phyloP scores from a whole-genome alignment of 2,888 invertebrate genomes.

The Schizaphis graminum region DNA sequence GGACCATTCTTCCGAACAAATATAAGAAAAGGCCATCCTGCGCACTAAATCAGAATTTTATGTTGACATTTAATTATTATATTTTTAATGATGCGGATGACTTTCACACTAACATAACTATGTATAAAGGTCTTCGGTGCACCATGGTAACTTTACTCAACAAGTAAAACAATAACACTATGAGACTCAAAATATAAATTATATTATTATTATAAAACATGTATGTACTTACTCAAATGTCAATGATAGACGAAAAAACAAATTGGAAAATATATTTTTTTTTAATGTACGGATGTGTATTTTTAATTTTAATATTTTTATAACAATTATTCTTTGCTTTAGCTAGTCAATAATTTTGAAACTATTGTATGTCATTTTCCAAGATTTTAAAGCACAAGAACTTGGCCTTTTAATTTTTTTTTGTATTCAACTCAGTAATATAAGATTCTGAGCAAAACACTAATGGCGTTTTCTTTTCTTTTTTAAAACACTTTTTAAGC shows the following conservation, averaged over 20 bases:
- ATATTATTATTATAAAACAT: background rate
- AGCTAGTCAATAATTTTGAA: background rate
- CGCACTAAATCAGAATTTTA: background rate
- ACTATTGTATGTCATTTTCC: background rate
- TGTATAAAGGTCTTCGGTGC: background rate
- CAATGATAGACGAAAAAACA: background rate
- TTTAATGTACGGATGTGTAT: too few species aligned
- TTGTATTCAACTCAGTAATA: background rate
- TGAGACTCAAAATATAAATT: background rate
- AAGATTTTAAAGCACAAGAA: background rate
- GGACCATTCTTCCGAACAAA: background rate
- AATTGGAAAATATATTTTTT: background rate
- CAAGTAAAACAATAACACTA: background rate
- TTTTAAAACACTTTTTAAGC: background rate
- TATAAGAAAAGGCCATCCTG: background rate
- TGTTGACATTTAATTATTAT: slow-evolving; percentile 2
- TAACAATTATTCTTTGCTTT: background rate
- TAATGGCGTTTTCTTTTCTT: background rate
- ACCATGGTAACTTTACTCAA: background rate
- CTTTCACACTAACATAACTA: background rate
- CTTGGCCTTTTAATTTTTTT: background rate
- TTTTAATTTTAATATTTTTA: background rate
- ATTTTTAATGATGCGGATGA: background rate
- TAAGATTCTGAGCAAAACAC: background rate
- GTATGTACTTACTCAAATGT: background rate